Evolutionary conservation across 2,888 invertebrate species (phyloP).

Genomic region (Agriopis leucophaearia): DNA sequence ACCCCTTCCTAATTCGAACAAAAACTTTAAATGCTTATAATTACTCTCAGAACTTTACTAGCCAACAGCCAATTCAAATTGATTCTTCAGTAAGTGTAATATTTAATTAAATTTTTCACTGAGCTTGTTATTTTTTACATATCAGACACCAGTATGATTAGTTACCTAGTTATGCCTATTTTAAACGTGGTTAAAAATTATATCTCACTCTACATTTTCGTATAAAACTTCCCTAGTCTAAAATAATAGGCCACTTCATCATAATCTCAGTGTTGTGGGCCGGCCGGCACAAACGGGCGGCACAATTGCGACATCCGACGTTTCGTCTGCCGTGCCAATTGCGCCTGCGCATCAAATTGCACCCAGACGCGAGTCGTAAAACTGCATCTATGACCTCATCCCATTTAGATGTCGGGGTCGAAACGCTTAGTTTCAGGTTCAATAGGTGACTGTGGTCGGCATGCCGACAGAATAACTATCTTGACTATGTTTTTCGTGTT

Average conservation of each 20-base stretch:
- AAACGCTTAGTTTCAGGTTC: conserved; percentile 46
- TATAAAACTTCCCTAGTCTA: too few relatives aligned
- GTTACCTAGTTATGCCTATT: too few relatives aligned
- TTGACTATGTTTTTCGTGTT: neutral
- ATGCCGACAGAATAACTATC: conserved; percentile 14
- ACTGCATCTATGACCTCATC: conserved; percentile 77
- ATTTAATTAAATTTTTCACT: too few relatives aligned
- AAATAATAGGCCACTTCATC: conserved; percentile 43
- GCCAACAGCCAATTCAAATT: too few relatives aligned
- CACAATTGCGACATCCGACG: conserved; percentile 69
- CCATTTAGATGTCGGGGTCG: conserved; percentile 46
- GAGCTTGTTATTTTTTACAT: too few relatives aligned
- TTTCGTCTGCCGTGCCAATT: conserved; percentile 76
- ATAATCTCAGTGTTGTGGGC: conserved; percentile 54
- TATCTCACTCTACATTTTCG: too few relatives aligned
- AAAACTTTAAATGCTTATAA: too few relatives aligned
- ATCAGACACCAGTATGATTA: too few relatives aligned
- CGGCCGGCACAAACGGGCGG: conserved; percentile 67
- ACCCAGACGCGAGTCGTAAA: conserved; percentile 46
- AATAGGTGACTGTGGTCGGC: conserved; percentile 26
- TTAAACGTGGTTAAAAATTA: too few relatives aligned
- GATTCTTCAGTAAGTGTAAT: too few relatives aligned
- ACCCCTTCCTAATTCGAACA: too few relatives aligned
- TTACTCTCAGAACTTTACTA: too few relatives aligned
- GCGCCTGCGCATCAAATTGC: conserved; percentile 63